Percentiles rank a stretch among this genome's conserved stretches.
Evolutionary conservation across 2,797 vertebrate genomes (phyloP).

Genomic region (Falco concolor): DNA sequence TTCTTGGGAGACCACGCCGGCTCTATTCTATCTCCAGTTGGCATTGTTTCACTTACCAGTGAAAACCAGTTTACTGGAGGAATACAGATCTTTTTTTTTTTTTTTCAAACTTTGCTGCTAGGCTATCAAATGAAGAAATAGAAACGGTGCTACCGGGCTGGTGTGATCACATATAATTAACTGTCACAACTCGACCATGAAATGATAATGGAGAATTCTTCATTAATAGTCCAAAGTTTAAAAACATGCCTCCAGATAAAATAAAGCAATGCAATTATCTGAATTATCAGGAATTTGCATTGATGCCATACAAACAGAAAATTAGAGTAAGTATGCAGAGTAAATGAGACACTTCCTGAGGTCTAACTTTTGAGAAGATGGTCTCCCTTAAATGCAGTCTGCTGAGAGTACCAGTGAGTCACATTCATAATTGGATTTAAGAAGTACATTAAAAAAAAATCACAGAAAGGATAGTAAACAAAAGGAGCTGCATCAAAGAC

Average conservation of each 20-base stretch:
- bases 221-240: background rate
- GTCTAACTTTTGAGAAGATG: background rate
- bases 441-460: background rate
- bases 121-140: background rate
- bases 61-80: background rate
- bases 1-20: background rate
- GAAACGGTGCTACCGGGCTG: background rate
- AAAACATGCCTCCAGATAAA: background rate
- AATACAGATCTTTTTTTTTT: background rate
- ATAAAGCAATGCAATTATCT: background rate
- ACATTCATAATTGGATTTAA: background rate
- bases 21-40: background rate
- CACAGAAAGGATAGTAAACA: background rate
- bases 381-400: background rate
- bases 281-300: background rate
- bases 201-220: background rate
- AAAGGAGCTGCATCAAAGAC: background rate
- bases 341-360: background rate
- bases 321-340: background rate
- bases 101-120: background rate
- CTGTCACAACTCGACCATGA: background rate
- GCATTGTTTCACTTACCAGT: background rate
- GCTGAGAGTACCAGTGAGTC: background rate
- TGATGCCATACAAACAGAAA: background rate
- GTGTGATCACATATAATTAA: background rate